A percentile compares a stretch with the other conserved stretches of the same genome.
Conservation (phyloP, 2,888 invertebrate species). For the Phoronis australis region DNA sequence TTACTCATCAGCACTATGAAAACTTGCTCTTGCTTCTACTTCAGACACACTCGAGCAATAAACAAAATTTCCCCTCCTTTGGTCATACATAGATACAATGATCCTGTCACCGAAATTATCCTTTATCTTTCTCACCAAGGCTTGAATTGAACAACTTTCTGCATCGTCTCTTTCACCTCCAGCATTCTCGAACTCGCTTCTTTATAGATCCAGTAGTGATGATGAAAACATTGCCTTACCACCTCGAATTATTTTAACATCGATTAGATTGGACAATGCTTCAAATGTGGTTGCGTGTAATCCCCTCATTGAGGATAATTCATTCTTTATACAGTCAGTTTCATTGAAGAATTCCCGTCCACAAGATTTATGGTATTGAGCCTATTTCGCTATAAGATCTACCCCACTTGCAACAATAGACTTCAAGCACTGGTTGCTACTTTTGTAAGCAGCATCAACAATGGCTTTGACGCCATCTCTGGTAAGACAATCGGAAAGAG, state of each 20-base stretch:
- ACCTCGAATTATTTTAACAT: no score
- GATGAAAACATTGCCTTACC: no score
- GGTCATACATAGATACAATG: no score
- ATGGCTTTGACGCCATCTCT: conserved; percentile 2
- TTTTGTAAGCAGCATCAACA: background rate
- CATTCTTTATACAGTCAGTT: no score
- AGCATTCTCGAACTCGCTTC: background rate
- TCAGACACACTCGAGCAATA: background rate
- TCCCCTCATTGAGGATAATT: no score
- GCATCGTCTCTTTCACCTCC: background rate
- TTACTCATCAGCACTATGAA: no score
- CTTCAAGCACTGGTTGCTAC: conserved; percentile 1
- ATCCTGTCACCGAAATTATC: background rate
- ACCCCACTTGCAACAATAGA: background rate
- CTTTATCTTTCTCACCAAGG: background rate
- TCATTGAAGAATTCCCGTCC: background rate
- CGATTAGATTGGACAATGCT: no score
- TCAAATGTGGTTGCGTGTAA: no score
- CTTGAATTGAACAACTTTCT: background rate
- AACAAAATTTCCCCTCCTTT: background rate
- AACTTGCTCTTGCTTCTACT: no score
- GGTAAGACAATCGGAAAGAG: conserved; percentile 5
- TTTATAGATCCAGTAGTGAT: no score
- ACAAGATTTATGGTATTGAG: conserved; percentile 1
- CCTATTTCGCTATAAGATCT: background rate